Base-by-base conservation (phyloP, 2,888 invertebrate genomes). In the Dromius quadrimaculatus region DNA sequence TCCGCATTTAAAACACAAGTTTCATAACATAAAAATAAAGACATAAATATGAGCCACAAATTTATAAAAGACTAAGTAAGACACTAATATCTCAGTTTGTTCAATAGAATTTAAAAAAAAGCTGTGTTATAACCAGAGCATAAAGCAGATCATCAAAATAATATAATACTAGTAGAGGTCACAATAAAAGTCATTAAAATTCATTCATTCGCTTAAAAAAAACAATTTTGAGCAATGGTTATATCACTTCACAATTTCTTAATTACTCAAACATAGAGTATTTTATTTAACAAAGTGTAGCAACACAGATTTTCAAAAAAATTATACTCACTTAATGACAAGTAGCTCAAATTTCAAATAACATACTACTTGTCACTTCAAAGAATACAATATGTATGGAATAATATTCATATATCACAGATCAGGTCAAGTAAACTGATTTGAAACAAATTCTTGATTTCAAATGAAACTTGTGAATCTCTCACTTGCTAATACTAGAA, bases 361-460 rank as follows among this genome's bases (percentile, higher is more conserved):
- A 41, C 63, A 41, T 32, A 32, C 28, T 23, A 45, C 43, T n/a
- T 15, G 38, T 59, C 59, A 59, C 36, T 59, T 11, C 9, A 1
- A 19, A 36, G 36, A 57, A 59, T 59, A 59, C 36, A 36, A 64
- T 20, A 45, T 45, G 66, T 41, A 66, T 54, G 54, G 54, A 54
- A 66, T 65, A 47, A 65, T 54, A 66, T 28, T 66, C 54, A 66
- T 68, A 68, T 68, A 68, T 68, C 68, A 68, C 68, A 68, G 68
- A 68, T 68, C 59, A 59, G 32, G 57, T 68, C 59, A 54, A 66
- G 38, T 47, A 45, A 65, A 65, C 23, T 65, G 50, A 65, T 65
- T 65, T 54, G 15, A 50, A 65, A 36, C 41, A 23, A 61, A 62
- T 62, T 59, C 59, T 34, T 59, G 36, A 19, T 36, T 59, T 59